Evolutionary conservation across 2,888 invertebrate genomes (phyloP), one percentile per base, ranked within the genome.

Genomic region (Sarcophaga variegata): DNA sequence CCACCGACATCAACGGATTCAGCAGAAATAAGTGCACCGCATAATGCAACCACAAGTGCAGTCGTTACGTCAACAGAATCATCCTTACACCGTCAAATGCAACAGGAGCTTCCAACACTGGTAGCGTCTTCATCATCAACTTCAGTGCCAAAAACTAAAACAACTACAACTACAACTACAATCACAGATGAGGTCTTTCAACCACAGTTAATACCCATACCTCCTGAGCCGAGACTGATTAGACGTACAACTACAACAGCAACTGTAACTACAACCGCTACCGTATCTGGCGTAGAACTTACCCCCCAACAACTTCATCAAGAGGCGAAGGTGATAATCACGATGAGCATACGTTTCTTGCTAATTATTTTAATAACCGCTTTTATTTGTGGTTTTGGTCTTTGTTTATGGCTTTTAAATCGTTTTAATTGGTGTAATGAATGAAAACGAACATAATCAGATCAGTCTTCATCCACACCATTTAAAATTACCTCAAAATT

Each of bases 301-400:
- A 70, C 37, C 63, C 64, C 75, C 81, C 90, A 88, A 66, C 89
- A 88, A 85, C 87, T 85, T 88, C 89, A 88, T 88, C 90, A 91
- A 89, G 91, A 91, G 90, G 92, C 92, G 92, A 92, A 93, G 93
- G 93, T 92, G 93, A 93, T 93, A 90, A 93, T 93, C 91, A 92
- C 91, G 90, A 91, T 93, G 91, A 93, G 92, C 90, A 90, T 92
- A 89, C 93, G 92, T 92, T 90, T 91, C 89, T 91, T 93, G 91
- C 87, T 93, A 90, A 90, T 91, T 90, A 88, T 92, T 90, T 89
- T 93, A 89, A 90, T 92, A 92, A 91, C 91, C 90, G 92, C 92
- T 92, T 93, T 92, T 92, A 89, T 93, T 89, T 93, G 93, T 93
- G 93, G 93, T 93, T 93, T 92, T 91, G 93, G 93, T 92, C 90